Evolutionary conservation across 92 coral and sea anemone genomes (phyloP).

Genomic region (Desmophyllum pertusum): DNA sequence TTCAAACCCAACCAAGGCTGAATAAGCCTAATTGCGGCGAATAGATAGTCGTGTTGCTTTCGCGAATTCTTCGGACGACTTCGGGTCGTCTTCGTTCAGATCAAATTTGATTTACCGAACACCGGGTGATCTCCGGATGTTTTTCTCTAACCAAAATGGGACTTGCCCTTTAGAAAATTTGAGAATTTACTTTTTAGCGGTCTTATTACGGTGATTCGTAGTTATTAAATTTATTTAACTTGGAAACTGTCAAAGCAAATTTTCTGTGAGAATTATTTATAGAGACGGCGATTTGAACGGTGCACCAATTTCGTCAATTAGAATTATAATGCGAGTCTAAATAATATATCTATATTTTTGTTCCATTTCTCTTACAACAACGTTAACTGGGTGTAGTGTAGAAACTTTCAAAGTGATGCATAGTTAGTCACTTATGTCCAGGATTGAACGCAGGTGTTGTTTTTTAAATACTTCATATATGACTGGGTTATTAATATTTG

Average conservation of each 20-base stretch:
- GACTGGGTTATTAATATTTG: no score
- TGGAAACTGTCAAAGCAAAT: slow-evolving; percentile 6
- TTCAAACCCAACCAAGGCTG: not conserved
- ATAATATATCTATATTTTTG: slow-evolving; percentile 4
- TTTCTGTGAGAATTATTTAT: slow-evolving; percentile 14
- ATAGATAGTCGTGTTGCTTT: no score
- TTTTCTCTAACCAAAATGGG: not conserved
- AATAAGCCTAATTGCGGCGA: no score
- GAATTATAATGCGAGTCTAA: not conserved
- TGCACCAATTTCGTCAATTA: not conserved
- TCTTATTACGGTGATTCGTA: not conserved
- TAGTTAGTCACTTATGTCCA: no score
- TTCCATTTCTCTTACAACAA: not conserved
- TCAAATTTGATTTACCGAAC: not conserved
- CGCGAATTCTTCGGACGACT: not conserved
- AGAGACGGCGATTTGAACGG: not conserved
- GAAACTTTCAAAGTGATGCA: not conserved
- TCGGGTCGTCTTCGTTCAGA: not conserved
- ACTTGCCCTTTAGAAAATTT: not conserved
- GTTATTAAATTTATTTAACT: slow-evolving; percentile 19
- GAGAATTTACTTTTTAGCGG: not conserved
- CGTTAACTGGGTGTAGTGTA: not conserved
- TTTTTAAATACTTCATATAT: no score
- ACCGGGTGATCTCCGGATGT: not conserved
- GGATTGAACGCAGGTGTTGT: no score